These are phyloP conservation scores for Leucosticte australis DNA, from an alignment of 2,113 vertebrate species.

Conservation along the genomic window DNA sequence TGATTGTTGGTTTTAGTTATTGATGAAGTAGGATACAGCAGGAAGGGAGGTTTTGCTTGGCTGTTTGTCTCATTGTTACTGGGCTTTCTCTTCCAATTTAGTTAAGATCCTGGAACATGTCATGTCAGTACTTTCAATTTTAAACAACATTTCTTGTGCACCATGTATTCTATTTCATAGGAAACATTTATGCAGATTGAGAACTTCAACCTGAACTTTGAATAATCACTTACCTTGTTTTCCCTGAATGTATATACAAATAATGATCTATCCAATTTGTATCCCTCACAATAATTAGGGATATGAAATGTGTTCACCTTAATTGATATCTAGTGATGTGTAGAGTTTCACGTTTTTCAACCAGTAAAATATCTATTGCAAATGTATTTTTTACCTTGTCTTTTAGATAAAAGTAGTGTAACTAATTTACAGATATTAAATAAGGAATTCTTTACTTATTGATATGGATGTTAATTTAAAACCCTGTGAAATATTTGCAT, in stretches of 20 bases:
- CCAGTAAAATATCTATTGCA: background rate
- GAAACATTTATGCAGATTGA: background rate
- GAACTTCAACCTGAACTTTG: background rate
- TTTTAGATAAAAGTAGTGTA: background rate
- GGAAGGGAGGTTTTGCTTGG: background rate
- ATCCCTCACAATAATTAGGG: background rate
- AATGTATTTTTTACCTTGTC: background rate
- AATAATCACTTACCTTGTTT: background rate
- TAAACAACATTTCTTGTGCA: background rate
- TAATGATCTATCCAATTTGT: background rate
- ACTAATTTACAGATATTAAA: background rate
- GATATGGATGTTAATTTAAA: background rate
- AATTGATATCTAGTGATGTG: background rate
- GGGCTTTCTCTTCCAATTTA: background rate
- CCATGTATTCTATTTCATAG: background rate
- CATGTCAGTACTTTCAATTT: accelerated
- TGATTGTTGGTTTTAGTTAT: background rate
- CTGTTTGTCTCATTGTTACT: background rate
- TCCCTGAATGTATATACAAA: background rate
- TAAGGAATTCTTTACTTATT: background rate
- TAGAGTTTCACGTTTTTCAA: background rate
- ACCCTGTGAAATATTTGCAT: background rate
- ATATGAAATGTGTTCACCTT: background rate
- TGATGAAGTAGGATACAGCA: background rate
- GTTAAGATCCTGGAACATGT: background rate